Conservation (phyloP, 2,797 vertebrate species). For the Hafferia zeledoni region DNA sequence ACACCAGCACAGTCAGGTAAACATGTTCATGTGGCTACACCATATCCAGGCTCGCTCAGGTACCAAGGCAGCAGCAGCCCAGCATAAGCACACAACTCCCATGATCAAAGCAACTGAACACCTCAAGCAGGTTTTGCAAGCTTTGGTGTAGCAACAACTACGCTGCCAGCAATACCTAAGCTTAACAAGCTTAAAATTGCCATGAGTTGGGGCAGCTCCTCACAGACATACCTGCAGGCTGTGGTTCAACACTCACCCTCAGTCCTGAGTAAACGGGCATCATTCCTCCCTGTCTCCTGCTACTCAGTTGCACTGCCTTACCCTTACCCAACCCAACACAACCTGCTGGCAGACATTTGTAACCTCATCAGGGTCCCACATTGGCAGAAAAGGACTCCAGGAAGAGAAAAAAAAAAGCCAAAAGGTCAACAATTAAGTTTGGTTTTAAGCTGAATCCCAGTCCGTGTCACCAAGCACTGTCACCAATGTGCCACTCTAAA, state of each 20-base stretch:
- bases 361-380: neutral
- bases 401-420: neutral
- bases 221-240: slow-evolving; percentile 11
- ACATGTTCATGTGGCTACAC: neutral
- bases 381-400: neutral
- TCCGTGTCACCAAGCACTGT: neutral
- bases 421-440: neutral
- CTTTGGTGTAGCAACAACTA: neutral
- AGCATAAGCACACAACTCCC: neutral
- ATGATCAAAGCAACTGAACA: neutral
- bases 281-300: neutral
- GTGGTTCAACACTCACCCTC: neutral
- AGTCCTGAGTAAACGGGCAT: neutral
- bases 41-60: neutral
- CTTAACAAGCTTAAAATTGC: neutral
- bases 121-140: slow-evolving; percentile 29
- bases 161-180: neutral
- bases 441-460: neutral
- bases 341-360: neutral
- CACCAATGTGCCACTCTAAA: neutral
- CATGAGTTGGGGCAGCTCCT: neutral
- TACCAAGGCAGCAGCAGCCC: neutral
- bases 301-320: neutral
- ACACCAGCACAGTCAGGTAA: neutral
- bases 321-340: fast-evolving